These are phyloP conservation scores for Urosaurus nigricauda DNA, from an alignment of 2,797 vertebrate genomes.

Conservation along the genomic window DNA sequence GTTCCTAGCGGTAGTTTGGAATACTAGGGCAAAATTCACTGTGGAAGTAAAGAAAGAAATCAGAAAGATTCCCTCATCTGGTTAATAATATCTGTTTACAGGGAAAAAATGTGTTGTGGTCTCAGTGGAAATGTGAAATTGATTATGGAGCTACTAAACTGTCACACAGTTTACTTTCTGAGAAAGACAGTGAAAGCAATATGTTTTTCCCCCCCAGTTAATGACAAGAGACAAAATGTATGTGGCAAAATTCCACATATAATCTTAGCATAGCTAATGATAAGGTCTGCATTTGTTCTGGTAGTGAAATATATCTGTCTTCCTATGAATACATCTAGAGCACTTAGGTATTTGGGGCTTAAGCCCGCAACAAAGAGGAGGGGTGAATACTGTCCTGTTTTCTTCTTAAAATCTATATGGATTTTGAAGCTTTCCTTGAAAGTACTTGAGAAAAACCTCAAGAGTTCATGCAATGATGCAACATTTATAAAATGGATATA, in stretches of 20 bases:
- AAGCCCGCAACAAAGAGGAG: neutral
- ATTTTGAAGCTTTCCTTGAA: neutral
- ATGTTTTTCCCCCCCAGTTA: neutral
- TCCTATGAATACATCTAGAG: too few relatives aligned
- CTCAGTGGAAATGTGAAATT: slow-evolving; percentile 12
- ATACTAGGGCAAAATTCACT: neutral
- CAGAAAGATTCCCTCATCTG: neutral
- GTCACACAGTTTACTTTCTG: neutral
- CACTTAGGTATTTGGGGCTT: too few relatives aligned
- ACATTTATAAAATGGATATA: neutral
- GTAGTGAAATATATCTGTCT: too few relatives aligned
- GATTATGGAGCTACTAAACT: slow-evolving; percentile 10
- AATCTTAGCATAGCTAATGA: neutral
- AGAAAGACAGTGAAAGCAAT: neutral
- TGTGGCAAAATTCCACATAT: neutral
- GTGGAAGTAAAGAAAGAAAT: neutral
- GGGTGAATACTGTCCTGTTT: neutral
- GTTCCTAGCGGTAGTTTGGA: neutral
- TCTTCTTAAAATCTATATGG: neutral
- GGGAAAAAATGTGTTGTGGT: neutral
- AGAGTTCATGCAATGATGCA: neutral
- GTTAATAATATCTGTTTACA: slow-evolving; percentile 11
- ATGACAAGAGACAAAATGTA: neutral
- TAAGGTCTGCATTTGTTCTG: neutral
- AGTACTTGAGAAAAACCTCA: neutral